Conservation (phyloP, 2,888 invertebrate species). For the Poecilus cupreus region DNA sequence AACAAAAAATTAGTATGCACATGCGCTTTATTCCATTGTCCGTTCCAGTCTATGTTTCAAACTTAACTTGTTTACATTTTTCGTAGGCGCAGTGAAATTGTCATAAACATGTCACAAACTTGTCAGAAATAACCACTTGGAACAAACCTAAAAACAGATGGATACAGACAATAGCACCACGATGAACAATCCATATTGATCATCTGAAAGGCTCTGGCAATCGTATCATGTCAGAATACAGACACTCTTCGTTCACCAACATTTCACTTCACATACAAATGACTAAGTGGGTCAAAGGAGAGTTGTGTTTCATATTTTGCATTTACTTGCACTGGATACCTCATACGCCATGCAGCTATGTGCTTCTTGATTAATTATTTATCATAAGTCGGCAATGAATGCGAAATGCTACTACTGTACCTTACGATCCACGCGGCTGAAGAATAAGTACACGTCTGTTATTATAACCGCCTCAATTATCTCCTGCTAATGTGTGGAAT, state of each 20-base stretch:
- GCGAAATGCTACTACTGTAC: background rate
- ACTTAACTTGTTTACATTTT: no score
- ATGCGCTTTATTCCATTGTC: no score
- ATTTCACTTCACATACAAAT: conserved; percentile 29
- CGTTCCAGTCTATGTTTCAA: no score
- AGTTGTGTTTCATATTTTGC: conserved; percentile 14
- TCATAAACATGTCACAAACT: no score
- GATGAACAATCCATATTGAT: no score
- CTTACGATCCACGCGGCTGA: background rate
- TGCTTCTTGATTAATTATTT: conserved; percentile 27
- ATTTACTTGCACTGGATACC: background rate
- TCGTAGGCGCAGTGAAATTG: no score
- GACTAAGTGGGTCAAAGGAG: conserved; percentile 21
- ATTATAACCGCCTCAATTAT: background rate
- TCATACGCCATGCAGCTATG: background rate
- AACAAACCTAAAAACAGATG: no score
- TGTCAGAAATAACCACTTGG: no score
- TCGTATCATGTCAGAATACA: no score
- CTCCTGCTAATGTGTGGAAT: background rate
- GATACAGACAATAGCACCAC: no score
- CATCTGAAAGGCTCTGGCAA: no score
- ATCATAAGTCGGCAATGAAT: background rate
- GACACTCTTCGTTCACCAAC: background rate
- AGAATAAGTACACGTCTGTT: background rate
- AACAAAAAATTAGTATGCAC: no score